These are phyloP conservation scores for Drosophila suzukii DNA, from an alignment of 1,140 invertebrate genomes.

Conservation along the genomic window DNA sequence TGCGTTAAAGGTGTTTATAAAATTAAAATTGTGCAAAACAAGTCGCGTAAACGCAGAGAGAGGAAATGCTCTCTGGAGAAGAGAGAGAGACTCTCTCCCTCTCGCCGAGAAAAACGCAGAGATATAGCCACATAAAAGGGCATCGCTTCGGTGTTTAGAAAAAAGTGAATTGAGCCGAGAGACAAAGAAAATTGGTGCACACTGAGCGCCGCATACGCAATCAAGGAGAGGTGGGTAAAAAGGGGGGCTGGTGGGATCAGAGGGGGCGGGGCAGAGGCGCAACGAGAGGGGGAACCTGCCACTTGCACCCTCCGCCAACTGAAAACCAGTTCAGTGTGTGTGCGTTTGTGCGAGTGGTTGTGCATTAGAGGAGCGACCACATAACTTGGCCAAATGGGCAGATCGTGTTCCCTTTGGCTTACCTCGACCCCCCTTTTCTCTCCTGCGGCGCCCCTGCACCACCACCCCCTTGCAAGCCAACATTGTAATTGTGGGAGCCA, in stretches of 20 bases:
- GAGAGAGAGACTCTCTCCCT: neutral
- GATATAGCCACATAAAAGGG: slow-evolving; percentile 25
- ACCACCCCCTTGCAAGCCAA: slow-evolving; percentile 2
- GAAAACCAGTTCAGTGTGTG: slow-evolving; percentile 70
- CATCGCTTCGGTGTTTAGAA: slow-evolving; percentile 61
- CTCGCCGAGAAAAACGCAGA: slow-evolving; percentile 2
- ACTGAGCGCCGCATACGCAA: slow-evolving; percentile 58
- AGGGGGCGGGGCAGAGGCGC: neutral
- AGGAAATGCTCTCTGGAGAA: neutral
- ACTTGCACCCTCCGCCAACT: slow-evolving; percentile 69
- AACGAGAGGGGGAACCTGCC: slow-evolving; percentile 49
- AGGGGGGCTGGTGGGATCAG: too few species aligned
- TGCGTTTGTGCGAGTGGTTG: slow-evolving; percentile 18
- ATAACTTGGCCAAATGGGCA: slow-evolving; percentile 78
- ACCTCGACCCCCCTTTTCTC: neutral
- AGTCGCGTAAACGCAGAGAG: slow-evolving; percentile 57
- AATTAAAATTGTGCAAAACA: slow-evolving; percentile 84
- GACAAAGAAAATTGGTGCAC: slow-evolving; percentile 81
- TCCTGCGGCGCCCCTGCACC: neutral
- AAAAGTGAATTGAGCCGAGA: slow-evolving; percentile 77
- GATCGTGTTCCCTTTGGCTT: slow-evolving; percentile 55
- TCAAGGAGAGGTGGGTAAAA: slow-evolving; percentile 19
- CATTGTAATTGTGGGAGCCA: slow-evolving; percentile 75
- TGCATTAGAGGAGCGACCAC: slow-evolving; percentile 64
- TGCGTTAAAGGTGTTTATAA: slow-evolving; percentile 83